Evolutionary conservation across 2,113 vertebrate genomes (phyloP).

Genomic region (Rousettus leschenaultii): DNA sequence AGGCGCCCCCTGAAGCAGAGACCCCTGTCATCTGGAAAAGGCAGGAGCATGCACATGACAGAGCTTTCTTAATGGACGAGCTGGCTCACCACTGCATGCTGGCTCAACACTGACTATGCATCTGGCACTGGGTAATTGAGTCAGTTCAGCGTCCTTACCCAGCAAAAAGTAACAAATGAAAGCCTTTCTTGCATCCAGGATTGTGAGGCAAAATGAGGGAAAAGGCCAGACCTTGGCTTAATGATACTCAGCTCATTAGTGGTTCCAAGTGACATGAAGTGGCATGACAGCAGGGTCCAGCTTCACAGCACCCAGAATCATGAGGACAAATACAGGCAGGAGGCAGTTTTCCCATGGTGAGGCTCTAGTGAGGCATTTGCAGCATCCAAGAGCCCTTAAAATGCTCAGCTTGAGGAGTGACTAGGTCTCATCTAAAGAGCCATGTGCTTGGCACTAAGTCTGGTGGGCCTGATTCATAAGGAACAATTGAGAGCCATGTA

Average conservation of each 20-base stretch:
- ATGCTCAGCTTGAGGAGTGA: not conserved
- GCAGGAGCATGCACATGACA: not conserved
- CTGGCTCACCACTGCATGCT: no score
- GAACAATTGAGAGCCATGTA: not conserved
- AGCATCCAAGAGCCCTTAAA: not conserved
- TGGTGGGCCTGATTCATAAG: not conserved
- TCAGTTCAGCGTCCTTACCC: not conserved
- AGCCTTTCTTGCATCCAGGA: not conserved
- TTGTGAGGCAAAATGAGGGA: not conserved
- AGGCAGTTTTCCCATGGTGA: not conserved
- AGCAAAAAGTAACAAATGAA: not conserved
- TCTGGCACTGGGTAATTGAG: not conserved
- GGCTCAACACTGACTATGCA: rapidly evolving
- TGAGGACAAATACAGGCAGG: not conserved
- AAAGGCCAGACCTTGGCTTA: not conserved
- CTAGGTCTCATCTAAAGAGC: not conserved
- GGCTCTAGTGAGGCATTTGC: not conserved
- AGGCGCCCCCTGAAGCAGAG: not conserved
- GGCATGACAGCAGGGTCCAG: no score
- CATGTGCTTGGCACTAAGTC: not conserved
- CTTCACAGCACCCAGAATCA: not conserved
- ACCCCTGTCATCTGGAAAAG: not conserved
- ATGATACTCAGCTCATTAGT: not conserved
- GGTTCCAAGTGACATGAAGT: not conserved
- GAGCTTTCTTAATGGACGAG: rapidly evolving